phyloP scores from a whole-genome alignment of 2,888 invertebrate species.

The Xestia xanthographa region DNA sequence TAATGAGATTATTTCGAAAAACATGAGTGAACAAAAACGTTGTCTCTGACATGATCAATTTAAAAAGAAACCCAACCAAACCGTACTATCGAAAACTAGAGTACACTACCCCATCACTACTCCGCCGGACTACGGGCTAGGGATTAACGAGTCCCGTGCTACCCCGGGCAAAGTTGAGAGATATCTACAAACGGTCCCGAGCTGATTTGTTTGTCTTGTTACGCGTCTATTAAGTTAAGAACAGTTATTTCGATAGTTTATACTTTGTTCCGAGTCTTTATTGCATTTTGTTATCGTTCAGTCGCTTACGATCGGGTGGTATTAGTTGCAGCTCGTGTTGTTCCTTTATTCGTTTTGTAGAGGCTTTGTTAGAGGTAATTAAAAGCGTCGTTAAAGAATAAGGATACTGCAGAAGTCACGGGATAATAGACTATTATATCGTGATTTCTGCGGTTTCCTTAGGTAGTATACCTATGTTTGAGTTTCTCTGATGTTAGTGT shows the following conservation, averaged over 20 bases:
- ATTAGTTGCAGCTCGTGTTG: constrained; percentile 12
- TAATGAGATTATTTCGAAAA: too few relatives aligned
- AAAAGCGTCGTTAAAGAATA: neutral
- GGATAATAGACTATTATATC: neutral
- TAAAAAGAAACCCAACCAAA: neutral
- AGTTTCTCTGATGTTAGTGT: neutral
- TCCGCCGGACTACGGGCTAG: constrained; percentile 50
- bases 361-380: constrained; percentile 7
- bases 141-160: constrained; percentile 72
- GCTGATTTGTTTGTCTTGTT: constrained; percentile 71
- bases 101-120: constrained; percentile 58
- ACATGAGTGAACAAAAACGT: too few relatives aligned
- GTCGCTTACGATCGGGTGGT: constrained; percentile 7
- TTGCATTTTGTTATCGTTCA: constrained; percentile 36
- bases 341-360: constrained; percentile 21
- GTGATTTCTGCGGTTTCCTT: neutral
- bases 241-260: constrained; percentile 66
- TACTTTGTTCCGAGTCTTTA: constrained; percentile 43
- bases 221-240: constrained; percentile 70
- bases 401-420: neutral
- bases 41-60: too few relatives aligned
- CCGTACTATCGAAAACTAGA: constrained; percentile 25
- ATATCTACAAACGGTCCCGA: constrained; percentile 68
- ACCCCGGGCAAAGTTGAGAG: constrained; percentile 68
- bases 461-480: neutral